Conservation (phyloP, 2,113 vertebrate genomes). For the Ptilorrhoa leucosticta region DNA sequence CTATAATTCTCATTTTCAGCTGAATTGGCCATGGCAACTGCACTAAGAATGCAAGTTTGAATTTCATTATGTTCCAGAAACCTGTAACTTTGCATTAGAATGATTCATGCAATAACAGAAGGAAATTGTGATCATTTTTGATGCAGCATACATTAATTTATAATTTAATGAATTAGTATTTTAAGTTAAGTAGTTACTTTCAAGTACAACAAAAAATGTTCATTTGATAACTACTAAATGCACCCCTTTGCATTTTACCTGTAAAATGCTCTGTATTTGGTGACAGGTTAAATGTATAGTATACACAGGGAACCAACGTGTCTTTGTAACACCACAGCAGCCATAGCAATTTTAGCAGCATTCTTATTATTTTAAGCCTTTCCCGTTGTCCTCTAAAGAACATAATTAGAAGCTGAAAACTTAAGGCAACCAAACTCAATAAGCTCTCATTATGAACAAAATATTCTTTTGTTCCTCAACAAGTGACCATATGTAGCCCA, state of each 20-base stretch:
- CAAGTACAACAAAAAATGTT: constrained; percentile 51
- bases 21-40: constrained; percentile 68
- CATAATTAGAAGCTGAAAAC: constrained; percentile 71
- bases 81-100: constrained; percentile 74
- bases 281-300: constrained; percentile 69
- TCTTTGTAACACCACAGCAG: constrained; percentile 51
- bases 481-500: constrained; percentile 37
- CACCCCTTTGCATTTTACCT: constrained; percentile 64
- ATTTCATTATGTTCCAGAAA: constrained; percentile 71
- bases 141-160: constrained; percentile 67
- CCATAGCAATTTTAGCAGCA: constrained; percentile 51
- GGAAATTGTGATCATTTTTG: constrained; percentile 56
- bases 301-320: constrained; percentile 55
- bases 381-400: constrained; percentile 74
- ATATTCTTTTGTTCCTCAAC: constrained; percentile 54
- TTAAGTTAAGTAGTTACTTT: constrained; percentile 61
- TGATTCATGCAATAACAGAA: constrained; percentile 59
- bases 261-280: constrained; percentile 60
- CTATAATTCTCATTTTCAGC: constrained; percentile 74
- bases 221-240: constrained; percentile 50
- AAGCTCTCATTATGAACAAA: constrained; percentile 55
- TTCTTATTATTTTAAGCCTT: constrained; percentile 72
- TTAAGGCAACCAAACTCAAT: constrained; percentile 56
- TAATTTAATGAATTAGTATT: constrained; percentile 65
- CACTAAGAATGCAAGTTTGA: constrained; percentile 71